These are phyloP conservation scores for Silurus asotus DNA, from an alignment of 2,113 vertebrate genomes.

Conservation along the genomic window DNA sequence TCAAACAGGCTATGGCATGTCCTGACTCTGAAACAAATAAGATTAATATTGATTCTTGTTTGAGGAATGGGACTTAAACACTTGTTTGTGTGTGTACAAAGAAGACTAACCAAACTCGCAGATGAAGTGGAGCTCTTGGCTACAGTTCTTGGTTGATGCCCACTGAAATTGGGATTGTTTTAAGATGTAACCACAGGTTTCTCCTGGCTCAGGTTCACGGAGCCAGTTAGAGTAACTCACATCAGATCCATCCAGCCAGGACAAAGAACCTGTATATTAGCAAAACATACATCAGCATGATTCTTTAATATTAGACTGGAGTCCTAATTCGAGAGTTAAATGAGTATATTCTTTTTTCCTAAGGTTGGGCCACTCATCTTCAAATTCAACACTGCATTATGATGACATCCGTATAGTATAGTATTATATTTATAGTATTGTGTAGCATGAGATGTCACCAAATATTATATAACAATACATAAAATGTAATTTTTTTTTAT, in stretches of 20 bases:
- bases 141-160: constrained; percentile 80
- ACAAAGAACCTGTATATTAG: constrained; percentile 69
- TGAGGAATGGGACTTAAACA: background rate
- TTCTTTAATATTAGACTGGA: background rate
- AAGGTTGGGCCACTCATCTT: background rate
- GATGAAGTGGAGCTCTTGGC: constrained; percentile 81
- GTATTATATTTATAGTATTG: background rate
- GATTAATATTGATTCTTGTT: background rate
- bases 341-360: background rate
- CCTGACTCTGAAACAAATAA: constrained; percentile 72
- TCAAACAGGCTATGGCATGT: constrained; percentile 80
- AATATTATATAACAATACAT: background rate
- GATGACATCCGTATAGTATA: background rate
- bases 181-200: constrained; percentile 77
- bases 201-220: constrained; percentile 56
- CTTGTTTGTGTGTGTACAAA: background rate
- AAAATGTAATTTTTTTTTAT: no score
- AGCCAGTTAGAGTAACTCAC: constrained; percentile 85
- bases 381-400: background rate
- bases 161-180: constrained; percentile 79
- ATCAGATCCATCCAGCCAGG: constrained; percentile 86
- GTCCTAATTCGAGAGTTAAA: background rate
- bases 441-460: background rate
- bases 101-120: constrained; percentile 84
- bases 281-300: background rate